phyloP scores from a whole-genome alignment of 2,888 invertebrate genomes.

The Brachyptera putata region DNA sequence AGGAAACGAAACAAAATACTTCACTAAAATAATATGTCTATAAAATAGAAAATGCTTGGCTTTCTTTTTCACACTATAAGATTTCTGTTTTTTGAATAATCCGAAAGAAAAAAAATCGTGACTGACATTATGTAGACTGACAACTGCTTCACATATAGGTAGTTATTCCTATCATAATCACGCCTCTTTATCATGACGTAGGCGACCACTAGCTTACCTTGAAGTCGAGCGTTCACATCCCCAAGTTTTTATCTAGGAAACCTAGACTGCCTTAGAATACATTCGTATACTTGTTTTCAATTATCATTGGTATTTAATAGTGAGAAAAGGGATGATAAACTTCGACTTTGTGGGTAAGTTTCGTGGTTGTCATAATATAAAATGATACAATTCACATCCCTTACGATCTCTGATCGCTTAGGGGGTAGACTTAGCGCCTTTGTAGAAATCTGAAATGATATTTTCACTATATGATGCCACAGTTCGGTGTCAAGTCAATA shows the following conservation, averaged over 20 bases:
- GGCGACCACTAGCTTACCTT: not conserved
- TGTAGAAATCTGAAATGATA: slow-evolving; percentile 15
- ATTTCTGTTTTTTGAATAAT: not conserved
- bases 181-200: not conserved
- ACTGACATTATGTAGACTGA: slow-evolving; percentile 15
- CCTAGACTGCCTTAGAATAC: slow-evolving; percentile 17
- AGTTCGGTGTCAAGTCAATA: slow-evolving; percentile 14
- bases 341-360: too few species aligned
- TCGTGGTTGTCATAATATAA: too few species aligned
- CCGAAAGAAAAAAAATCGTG: too few species aligned
- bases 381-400: too few species aligned
- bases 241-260: not conserved
- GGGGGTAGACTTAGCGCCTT: slow-evolving; percentile 21
- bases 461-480: slow-evolving; percentile 12
- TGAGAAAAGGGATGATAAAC: too few species aligned
- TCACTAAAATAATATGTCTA: not conserved
- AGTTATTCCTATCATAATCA: slow-evolving; percentile 14
- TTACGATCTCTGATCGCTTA: too few species aligned
- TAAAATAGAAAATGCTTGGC: not conserved
- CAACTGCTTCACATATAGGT: slow-evolving; percentile 18
- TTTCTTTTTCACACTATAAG: not conserved
- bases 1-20: not conserved
- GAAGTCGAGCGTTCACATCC: not conserved
- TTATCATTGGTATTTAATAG: too few species aligned
- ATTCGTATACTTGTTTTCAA: not conserved